Evolutionary conservation across 2,888 invertebrate species (phyloP).

Genomic region (Pterobdella sp.): DNA sequence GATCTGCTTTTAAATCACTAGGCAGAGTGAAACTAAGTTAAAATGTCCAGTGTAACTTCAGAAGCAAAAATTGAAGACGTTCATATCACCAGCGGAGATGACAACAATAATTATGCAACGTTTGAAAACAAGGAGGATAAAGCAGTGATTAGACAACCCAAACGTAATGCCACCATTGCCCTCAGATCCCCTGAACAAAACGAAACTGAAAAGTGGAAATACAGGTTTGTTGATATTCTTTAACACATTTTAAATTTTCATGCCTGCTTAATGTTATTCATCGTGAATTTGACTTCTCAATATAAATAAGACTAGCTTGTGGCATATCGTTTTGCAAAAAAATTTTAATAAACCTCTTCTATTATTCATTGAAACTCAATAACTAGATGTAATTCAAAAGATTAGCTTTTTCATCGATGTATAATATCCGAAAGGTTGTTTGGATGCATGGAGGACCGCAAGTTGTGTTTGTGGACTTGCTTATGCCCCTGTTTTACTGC

Average conservation of each 20-base stretch:
- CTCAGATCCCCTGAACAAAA: conserved; percentile 22
- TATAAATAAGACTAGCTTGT: no score
- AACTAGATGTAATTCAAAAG: not conserved
- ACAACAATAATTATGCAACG: not conserved
- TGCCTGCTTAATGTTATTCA: not conserved
- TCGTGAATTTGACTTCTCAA: no score
- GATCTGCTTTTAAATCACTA: no score
- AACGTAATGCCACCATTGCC: not conserved
- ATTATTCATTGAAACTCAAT: not conserved
- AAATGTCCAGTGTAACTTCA: not conserved
- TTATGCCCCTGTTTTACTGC: conserved; percentile 36
- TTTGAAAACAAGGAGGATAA: not conserved
- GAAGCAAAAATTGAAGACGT: not conserved
- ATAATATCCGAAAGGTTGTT: conserved; percentile 29
- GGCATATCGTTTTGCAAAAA: not conserved
- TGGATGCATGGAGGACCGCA: conserved; percentile 34
- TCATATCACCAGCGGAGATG: not conserved
- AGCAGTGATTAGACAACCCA: conserved; percentile 13
- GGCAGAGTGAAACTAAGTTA: not conserved
- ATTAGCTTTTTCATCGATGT: not conserved
- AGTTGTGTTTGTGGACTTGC: conserved; percentile 34
- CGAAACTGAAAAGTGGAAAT: conserved; percentile 23
- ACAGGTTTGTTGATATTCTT: not conserved
- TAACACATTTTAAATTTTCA: not conserved
- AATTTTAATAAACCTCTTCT: not conserved